Base-by-base conservation (phyloP, 2,797 vertebrate genomes). In the Muraenolepis orangiensis region DNA sequence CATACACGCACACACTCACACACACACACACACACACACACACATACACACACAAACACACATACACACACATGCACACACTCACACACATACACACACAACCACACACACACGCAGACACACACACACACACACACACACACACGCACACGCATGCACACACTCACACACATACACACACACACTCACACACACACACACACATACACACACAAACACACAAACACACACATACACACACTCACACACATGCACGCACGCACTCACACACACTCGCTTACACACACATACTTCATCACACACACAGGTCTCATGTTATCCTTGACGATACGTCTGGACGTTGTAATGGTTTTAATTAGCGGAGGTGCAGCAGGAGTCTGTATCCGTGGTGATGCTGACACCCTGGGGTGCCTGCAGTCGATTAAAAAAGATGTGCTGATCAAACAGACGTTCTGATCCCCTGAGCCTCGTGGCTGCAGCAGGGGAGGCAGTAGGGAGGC, bases 391-490 rank as follows among this genome's bases (percentile, higher is more conserved):
- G 85, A 80, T 85, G 87, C 87, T 82, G 85, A 90, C 87, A 88
- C 88, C 88, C 90, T 87, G 80, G 89, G 92, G 91, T 89, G 91
- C 91, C 89, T 72, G 86, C 77, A 92, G 92, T 91, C 92, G 92
- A 93, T 93, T 94, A 94, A 93, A 61, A 92, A 93, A 89, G 88
- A 91, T 92, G 88, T 90, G 91, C 91, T 92, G 91, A 93, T 93
- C 91, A 94, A 93, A 93, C 91, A 91, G 87, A 86, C n/a, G 78
- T 80, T 46, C 72, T 84, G 74, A 72, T 88, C 84, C 85, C 81
- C 32, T 0, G 85, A 87, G 88, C 82, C 73, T 82, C 61, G 13
- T 72, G 80, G 81, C 86, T 81, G 86, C 86, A 82, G 81, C 82
- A 89, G 86, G 85, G 85, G 76, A 67, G 78, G 86, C 86, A 82